These are phyloP conservation scores for Strigamia crassipes DNA, from an alignment of 2,888 invertebrate genomes.

Conservation along the genomic window DNA sequence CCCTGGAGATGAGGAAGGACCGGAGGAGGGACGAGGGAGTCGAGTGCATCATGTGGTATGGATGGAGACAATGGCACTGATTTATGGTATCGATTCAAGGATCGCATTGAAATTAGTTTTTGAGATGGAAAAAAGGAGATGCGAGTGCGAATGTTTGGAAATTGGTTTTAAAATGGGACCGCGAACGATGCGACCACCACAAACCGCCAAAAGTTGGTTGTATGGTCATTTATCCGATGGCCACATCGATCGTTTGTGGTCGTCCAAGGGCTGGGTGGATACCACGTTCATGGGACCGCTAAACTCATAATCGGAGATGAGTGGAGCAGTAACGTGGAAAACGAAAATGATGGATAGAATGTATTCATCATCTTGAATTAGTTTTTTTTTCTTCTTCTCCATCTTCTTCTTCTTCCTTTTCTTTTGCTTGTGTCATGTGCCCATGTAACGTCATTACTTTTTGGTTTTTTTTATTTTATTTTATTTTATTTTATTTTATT, in stretches of 20 bases:
- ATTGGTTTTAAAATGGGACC: background rate
- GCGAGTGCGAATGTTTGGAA: background rate
- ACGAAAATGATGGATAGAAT: too few species aligned
- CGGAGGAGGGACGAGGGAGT: background rate
- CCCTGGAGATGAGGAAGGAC: background rate
- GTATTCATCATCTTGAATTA: too few species aligned
- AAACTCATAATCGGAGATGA: background rate
- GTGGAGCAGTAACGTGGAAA: background rate
- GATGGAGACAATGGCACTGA: background rate
- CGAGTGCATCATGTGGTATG: too few species aligned
- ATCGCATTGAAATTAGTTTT: background rate
- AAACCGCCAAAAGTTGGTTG: background rate
- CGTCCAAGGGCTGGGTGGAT: background rate
- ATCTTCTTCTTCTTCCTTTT: too few species aligned
- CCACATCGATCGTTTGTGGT: conserved; percentile 29
- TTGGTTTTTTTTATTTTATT: too few species aligned
- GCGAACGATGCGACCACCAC: background rate
- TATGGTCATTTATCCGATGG: conserved; percentile 7
- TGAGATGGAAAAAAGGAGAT: background rate
- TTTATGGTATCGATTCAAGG: background rate
- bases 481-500: too few species aligned
- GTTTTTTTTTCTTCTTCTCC: too few species aligned
- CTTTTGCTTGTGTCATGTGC: too few species aligned
- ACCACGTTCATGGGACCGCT: background rate
- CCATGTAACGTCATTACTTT: too few species aligned